Conservation (phyloP, 1,140 invertebrate species). For the Plectrocnemia conspersa region DNA sequence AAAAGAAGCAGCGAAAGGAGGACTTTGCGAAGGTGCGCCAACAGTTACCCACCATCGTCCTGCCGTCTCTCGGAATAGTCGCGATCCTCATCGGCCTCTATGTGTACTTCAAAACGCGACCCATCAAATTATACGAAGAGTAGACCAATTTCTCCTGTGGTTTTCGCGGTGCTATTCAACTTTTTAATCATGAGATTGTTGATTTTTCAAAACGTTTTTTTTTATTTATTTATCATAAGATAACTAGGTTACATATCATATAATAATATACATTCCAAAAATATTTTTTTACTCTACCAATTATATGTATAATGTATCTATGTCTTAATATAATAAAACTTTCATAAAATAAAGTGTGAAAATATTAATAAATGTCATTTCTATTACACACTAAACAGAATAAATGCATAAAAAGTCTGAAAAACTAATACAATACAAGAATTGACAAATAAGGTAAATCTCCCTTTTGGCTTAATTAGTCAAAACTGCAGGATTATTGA, state of each 20-base stretch:
- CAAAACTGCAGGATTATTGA: too few relatives aligned
- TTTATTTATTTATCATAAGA: not conserved
- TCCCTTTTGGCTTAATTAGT: too few relatives aligned
- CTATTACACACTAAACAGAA: too few relatives aligned
- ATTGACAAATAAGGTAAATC: too few relatives aligned
- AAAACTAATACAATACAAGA: too few relatives aligned
- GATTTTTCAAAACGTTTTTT: not conserved
- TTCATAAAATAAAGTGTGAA: too few relatives aligned
- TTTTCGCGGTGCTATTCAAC: not conserved
- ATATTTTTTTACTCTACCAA: slow-evolving; percentile 20
- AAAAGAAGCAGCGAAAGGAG: slow-evolving; percentile 76
- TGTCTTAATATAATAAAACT: too few relatives aligned
- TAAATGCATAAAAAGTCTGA: too few relatives aligned
- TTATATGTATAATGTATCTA: too few relatives aligned
- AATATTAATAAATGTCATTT: too few relatives aligned
- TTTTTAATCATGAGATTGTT: not conserved
- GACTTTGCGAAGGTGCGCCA: slow-evolving; percentile 75
- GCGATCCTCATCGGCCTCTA: slow-evolving; percentile 70
- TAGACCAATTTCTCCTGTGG: slow-evolving; percentile 18
- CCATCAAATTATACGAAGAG: slow-evolving; percentile 48
- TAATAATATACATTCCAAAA: not conserved
- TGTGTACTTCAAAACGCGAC: slow-evolving; percentile 72
- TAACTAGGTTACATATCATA: not conserved
- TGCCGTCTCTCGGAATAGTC: slow-evolving; percentile 65
- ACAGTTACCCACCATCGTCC: slow-evolving; percentile 67